Base-by-base conservation (phyloP, 2,888 invertebrate species). In the Ecdyonurus torrentis region DNA sequence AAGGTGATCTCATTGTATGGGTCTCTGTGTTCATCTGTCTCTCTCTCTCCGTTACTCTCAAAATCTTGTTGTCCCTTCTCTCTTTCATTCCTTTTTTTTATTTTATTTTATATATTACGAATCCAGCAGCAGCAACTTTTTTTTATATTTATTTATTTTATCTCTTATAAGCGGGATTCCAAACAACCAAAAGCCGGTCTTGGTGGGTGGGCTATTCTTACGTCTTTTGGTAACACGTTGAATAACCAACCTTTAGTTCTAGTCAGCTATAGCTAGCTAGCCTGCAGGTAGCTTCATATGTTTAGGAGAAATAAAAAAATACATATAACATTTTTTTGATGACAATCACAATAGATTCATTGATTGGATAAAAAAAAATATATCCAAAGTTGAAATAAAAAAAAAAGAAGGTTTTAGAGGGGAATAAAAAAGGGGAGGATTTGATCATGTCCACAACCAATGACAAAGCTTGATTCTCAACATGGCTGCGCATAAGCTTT, bases 71-170 rank as follows among this genome's bases (percentile, higher is more conserved):
- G n/a, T n/a, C n/a, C n/a, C n/a, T n/a, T n/a, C n/a, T 59, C 64
- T 65, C 66, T 58, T 60, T 65, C 64, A 65, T 64, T 66, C 65
- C 65, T 63, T 66, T 62, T 67, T 64, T 65, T 60, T 23, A 59
- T 67, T n/a, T n/a, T n/a, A n/a, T 71, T 70, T 71, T 71, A 71
- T 71, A 71, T 70, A 71, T 70, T 71, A 71, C 72, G 69, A 69
- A 71, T 70, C 72, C 73, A 73, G 73, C 73, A 73, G 72, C 72
- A 69, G 70, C 68, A 69, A 69, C 70, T 73, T 72, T 73, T 73
- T 65, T 63, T 65, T 65, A 37, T 15, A 15, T 37, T 5, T 37
- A 37, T 37, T 37, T 37, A n/a, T n/a, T n/a, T n/a, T n/a, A n/a
- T 37, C 5, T 37, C 37, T 37, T 5, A 15, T 15, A 15, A 15